A percentile compares a stretch with the other conserved stretches of the same genome.
These are phyloP conservation scores for Tiphia femorata DNA, from an alignment of 2,888 invertebrate species.

Conservation along the genomic window DNA sequence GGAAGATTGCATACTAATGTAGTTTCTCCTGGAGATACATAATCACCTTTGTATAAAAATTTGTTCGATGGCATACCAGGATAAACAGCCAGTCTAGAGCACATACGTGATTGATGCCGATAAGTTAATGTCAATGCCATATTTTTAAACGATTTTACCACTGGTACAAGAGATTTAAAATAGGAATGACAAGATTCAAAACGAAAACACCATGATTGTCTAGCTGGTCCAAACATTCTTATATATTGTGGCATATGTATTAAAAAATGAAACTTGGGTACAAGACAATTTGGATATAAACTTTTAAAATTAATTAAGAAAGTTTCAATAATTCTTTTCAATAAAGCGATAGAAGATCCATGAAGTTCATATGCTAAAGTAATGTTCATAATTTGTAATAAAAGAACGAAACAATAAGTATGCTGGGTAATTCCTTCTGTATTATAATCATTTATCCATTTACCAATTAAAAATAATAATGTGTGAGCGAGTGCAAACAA, in stretches of 20 bases:
- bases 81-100: constrained; percentile 12
- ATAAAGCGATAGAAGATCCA: too few species aligned
- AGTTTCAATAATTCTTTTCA: too few species aligned
- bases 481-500: constrained; percentile 34
- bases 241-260: too few species aligned
- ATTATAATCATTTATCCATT: constrained; percentile 29
- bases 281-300: too few species aligned
- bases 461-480: constrained; percentile 37
- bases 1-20: constrained; percentile 1
- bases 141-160: constrained; percentile 39
- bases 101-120: constrained; percentile 31
- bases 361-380: too few species aligned
- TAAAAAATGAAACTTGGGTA: too few species aligned
- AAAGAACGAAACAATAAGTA: too few species aligned
- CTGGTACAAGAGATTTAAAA: constrained; percentile 31
- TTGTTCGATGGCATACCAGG: constrained; percentile 15
- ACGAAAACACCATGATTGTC: too few species aligned
- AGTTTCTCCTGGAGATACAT: constrained; percentile 3
- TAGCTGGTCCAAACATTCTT: too few species aligned
- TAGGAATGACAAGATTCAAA: constrained; percentile 38
- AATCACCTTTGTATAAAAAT: constrained; percentile 22
- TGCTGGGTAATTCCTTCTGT: constrained; percentile 18
- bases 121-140: constrained; percentile 33
- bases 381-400: too few species aligned
- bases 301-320: too few species aligned